Percentiles rank a stretch among this genome's conserved stretches.
phyloP scores from a whole-genome alignment of 1,140 invertebrate genomes.

The Panagrolaimus sp. region DNA sequence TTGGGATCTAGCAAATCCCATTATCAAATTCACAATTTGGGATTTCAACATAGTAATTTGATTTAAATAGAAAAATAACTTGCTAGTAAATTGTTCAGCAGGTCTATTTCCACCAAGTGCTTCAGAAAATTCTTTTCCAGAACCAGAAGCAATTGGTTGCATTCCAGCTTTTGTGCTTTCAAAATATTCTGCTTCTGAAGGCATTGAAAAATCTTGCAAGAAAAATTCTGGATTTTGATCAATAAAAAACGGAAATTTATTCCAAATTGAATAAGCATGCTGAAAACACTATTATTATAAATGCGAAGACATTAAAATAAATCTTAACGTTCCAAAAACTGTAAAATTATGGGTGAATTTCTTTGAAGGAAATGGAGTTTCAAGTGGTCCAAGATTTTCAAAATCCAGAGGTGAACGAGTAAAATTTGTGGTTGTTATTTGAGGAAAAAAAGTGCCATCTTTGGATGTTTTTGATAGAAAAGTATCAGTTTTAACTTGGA shows the following conservation, averaged over 20 bases:
- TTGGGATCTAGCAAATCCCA: too few species aligned
- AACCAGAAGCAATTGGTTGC: conserved; percentile 83
- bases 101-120: conserved; percentile 89
- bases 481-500: conserved; percentile 66
- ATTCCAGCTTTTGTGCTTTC: conserved; percentile 82
- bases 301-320: conserved; percentile 67
- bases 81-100: conserved; percentile 86
- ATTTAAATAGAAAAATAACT: conserved; percentile 22
- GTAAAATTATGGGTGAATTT: conserved; percentile 89
- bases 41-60: conserved; percentile 22
- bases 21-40: neutral
- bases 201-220: conserved; percentile 66
- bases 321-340: conserved; percentile 69
- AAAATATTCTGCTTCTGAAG: conserved; percentile 47
- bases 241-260: conserved; percentile 71
- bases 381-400: conserved; percentile 50
- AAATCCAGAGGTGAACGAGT: conserved; percentile 46
- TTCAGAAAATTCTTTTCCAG: conserved; percentile 93
- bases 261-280: conserved; percentile 71
- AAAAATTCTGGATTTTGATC: conserved; percentile 84
- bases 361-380: conserved; percentile 68
- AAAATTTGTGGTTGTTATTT: conserved; percentile 16
- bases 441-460: conserved; percentile 22
- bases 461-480: conserved; percentile 59
- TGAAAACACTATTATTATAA: conserved; percentile 80